These are phyloP conservation scores for Takifugu rubripes DNA, from an alignment of 2,797 vertebrate genomes.

Conservation along the genomic window DNA sequence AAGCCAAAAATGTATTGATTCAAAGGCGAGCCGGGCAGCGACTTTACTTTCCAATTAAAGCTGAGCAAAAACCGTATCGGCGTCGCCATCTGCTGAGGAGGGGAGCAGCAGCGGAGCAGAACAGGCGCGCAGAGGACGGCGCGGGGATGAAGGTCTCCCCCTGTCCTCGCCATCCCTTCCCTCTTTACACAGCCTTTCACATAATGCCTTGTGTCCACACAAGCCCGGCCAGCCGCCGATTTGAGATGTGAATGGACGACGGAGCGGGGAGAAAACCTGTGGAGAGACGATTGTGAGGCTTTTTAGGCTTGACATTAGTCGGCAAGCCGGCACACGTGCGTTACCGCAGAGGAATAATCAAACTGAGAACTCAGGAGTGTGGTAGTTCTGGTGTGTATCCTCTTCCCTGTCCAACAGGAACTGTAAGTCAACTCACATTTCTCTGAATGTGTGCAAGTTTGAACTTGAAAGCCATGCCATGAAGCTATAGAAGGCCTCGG, in stretches of 20 bases:
- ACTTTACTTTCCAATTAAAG: slow-evolving; percentile 65
- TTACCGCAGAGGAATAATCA: no score
- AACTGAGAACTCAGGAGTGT: no score
- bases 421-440: slow-evolving; percentile 16
- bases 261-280: slow-evolving; percentile 18
- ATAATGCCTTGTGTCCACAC: slow-evolving; percentile 27
- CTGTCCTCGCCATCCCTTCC: slow-evolving; percentile 18
- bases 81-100: slow-evolving; percentile 56
- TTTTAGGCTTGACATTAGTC: slow-evolving; percentile 19
- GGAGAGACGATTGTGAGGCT: slow-evolving; percentile 19
- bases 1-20: slow-evolving; percentile 50
- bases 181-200: slow-evolving; percentile 23
- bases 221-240: slow-evolving; percentile 27
- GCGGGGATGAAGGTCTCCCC: slow-evolving; percentile 31
- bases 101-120: slow-evolving; percentile 20
- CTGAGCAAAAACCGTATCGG: slow-evolving; percentile 51
- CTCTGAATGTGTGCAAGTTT: slow-evolving; percentile 32
- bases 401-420: background rate
- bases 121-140: slow-evolving; percentile 14
- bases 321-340: slow-evolving; percentile 2
- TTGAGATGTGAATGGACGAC: slow-evolving; percentile 21
- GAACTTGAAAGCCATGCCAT: slow-evolving; percentile 27
- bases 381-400: background rate
- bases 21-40: slow-evolving; percentile 42
- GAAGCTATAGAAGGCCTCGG: slow-evolving; percentile 5